A percentile compares a stretch with the other conserved stretches of the same genome.
Conservation (phyloP, 2,113 vertebrate genomes). For the Tragelaphus imberbis region DNA sequence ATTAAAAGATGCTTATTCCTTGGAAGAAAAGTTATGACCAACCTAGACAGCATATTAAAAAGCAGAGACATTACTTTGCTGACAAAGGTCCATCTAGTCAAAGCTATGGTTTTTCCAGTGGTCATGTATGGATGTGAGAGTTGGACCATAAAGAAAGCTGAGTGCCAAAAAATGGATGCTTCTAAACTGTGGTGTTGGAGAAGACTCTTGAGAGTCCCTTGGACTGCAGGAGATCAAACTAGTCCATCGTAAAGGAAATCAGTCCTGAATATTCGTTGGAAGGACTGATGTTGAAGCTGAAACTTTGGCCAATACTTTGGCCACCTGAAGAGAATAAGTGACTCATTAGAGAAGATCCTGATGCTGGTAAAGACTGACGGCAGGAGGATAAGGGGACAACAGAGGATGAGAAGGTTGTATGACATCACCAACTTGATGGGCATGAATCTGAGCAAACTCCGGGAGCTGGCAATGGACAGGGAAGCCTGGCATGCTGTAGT, state of each 20-base stretch:
- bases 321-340: neutral
- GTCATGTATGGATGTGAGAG: neutral
- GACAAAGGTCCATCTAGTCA: neutral
- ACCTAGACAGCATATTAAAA: too few species aligned
- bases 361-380: neutral
- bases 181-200: neutral
- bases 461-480: neutral
- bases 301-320: neutral
- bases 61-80: neutral
- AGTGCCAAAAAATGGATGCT: fast-evolving
- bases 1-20: too few species aligned
- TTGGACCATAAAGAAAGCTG: neutral
- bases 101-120: neutral
- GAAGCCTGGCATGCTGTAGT: neutral
- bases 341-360: neutral
- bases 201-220: neutral
- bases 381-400: neutral
- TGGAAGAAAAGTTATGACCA: neutral
- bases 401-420: neutral
- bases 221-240: neutral
- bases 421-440: neutral
- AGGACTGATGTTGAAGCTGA: neutral
- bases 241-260: neutral
- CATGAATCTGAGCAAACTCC: neutral
- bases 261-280: neutral